Evolutionary conservation across 2,113 vertebrate genomes (phyloP), one percentile per base, ranked within the genome.

Genomic region (Platanista minor): DNA sequence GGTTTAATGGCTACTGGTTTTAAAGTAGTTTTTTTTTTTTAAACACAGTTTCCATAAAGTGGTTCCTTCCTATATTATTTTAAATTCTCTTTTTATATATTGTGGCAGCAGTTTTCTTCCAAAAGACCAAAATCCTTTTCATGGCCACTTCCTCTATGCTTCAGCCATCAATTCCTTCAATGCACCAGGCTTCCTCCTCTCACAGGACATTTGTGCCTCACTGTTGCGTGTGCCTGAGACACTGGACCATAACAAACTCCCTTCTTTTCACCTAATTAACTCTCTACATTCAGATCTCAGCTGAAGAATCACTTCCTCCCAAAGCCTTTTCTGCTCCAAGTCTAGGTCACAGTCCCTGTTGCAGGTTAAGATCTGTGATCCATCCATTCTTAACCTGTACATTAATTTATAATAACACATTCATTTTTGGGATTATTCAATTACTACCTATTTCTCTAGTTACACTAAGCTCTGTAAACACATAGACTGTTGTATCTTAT

Each of bases 221-320:
- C 31, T 81, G 6, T 33, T 93, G 64, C 59, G 74, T 72, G 72
- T 62, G 43, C 75, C 39, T 31, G 31, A 94, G 62, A 59, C 25
- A 72, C n/a, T 94, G 1, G 5, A 12, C 62, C 46, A 75, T 66
- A 62, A 87, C 13, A 80, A 92, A 61, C 46, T 81, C 29, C 71
- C 25, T 87, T 91, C 82, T 85, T 91, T 94, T 78, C n/a, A 92
- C 61, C 66, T 71, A 21, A 64, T 75, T 90, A 91, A 90, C 43
- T 87, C 43, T 14, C 59, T 18, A 86, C 10, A 41, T 92, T 92
- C 75, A 91, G 43, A 54, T 90, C 39, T 96, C 43, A 90, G 74
- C 14, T 95, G 12, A 96, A 94, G 59, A 94, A 74, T 96, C 52
- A 93, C 41, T 95, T 95, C 36, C 33, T 91, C 87, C 31, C 27